Evolutionary conservation across 2,888 invertebrate species (phyloP).

Genomic region (Tachystola acroxantha): DNA sequence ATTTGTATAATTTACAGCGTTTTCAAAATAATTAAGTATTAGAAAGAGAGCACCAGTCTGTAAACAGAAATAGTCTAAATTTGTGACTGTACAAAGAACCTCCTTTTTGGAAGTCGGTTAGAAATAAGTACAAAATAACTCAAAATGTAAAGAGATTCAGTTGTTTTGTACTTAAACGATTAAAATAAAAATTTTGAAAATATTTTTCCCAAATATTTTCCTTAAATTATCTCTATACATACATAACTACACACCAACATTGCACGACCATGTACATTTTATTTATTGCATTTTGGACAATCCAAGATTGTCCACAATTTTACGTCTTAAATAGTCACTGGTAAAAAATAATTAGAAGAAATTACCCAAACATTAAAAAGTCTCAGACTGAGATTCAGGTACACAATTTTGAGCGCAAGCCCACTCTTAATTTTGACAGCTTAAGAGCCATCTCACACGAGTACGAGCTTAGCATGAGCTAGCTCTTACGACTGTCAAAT

Average conservation of each 20-base stretch:
- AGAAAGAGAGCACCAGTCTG: constrained; percentile 48
- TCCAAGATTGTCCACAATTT: constrained; percentile 27
- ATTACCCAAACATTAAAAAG: no score
- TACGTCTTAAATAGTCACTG: constrained; percentile 18
- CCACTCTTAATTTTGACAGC: no score
- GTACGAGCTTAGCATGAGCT: no score
- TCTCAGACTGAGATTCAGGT: no score
- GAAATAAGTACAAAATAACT: background rate
- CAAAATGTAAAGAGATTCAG: background rate
- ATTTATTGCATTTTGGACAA: constrained; percentile 40
- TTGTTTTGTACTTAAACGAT: background rate
- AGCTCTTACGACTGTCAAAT: no score
- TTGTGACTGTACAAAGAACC: no score
- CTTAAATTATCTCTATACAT: constrained; percentile 29
- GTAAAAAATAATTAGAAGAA: no score
- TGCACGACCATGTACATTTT: constrained; percentile 53
- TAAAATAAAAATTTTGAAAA: background rate
- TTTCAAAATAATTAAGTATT: constrained; percentile 28
- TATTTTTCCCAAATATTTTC: constrained; percentile 11
- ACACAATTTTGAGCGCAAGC: no score
- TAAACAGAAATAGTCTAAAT: constrained; percentile 22
- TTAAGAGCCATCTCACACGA: no score
- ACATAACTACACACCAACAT: constrained; percentile 54
- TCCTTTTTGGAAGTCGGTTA: no score
- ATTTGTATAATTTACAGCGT: constrained; percentile 16